A percentile compares a stretch with the other conserved stretches of the same genome.
phyloP scores from a whole-genome alignment of 2,888 invertebrate species.

The Celastrina argiolus region DNA sequence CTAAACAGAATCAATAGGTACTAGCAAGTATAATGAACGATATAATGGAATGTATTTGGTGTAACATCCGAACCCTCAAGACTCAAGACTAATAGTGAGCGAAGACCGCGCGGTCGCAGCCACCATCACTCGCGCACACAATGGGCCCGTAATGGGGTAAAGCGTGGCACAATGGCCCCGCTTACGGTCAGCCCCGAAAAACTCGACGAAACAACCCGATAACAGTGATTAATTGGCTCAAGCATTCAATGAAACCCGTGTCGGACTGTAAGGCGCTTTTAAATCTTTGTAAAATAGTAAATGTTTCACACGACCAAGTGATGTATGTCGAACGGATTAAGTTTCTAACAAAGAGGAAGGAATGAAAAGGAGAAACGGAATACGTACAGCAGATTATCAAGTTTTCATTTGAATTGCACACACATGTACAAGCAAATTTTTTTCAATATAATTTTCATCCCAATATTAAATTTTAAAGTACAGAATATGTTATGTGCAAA shows the following conservation, averaged over 20 bases:
- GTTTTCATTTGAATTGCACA: no score
- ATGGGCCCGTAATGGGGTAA: conserved; percentile 54
- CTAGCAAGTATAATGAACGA: no score
- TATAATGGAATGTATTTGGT: neutral
- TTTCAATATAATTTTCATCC: no score
- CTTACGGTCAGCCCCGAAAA: conserved; percentile 65
- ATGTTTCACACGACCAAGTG: neutral
- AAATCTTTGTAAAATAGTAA: conserved; percentile 15
- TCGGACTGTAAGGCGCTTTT: conserved; percentile 36
- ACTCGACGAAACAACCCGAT: conserved; percentile 67
- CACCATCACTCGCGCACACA: conserved; percentile 66
- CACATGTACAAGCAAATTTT: no score
- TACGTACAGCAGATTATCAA: no score
- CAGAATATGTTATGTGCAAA: no score
- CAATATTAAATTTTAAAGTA: no score
- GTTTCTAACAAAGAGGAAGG: neutral
- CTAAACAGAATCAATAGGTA: no score
- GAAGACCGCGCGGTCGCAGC: conserved; percentile 50
- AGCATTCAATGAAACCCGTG: conserved; percentile 69
- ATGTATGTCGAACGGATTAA: neutral
- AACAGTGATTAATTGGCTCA: conserved; percentile 76
- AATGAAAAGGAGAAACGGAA: neutral
- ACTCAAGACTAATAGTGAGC: conserved; percentile 60
- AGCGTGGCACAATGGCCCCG: conserved; percentile 51
- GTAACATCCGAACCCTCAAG: neutral